Base-by-base conservation (phyloP, 2,113 vertebrate species). In the Caracal caracal region DNA sequence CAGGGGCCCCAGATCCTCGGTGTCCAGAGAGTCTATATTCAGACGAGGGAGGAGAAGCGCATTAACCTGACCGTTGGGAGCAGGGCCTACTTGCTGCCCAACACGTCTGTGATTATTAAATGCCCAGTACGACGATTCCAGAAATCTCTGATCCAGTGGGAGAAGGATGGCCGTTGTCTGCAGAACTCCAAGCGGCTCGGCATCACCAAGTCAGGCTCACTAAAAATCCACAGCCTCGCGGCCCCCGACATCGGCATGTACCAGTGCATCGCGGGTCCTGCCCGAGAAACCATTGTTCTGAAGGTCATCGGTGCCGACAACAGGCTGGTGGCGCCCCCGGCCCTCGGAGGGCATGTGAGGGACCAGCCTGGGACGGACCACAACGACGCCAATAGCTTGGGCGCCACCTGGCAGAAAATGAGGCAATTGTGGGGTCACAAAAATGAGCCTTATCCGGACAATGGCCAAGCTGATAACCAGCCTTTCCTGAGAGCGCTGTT, bases 31-130 rank as follows among this genome's bases (percentile, higher is more conserved):
- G 99, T 99, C 93, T 99, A 99, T 71, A 99, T 99, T 75, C 99
- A 99, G 97, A 99, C 99, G 0, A 98, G 98, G 47, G 99, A 98
- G 61, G 99, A 99, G 97, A 99, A 99, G 28, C 99, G 99, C 6
- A 98, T 99, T 37, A 99, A 99, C 97, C 99, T 99, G 94, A 99
- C 99, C 0, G 33, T 99, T 0, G 99, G 99, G 0, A 99, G 99
- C 90, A 98, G 99, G 10, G 99, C 99, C 66, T 99, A 99, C 93
- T 95, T 99, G 12, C 98, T 99, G 28, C 99, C 99, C n/a, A 99
- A 99, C 97, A 99, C 99, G 0, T 99, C 99, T 0, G 98, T 99
- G 86, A 98, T 99, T 0, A 99, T 99, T 90, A 99, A 99, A 88
- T 99, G 99, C 93, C 99, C 99, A 0, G 99, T 99, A 49, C 97